Base-by-base conservation (phyloP, 2,888 invertebrate species). In the Lymantria dispar region DNA sequence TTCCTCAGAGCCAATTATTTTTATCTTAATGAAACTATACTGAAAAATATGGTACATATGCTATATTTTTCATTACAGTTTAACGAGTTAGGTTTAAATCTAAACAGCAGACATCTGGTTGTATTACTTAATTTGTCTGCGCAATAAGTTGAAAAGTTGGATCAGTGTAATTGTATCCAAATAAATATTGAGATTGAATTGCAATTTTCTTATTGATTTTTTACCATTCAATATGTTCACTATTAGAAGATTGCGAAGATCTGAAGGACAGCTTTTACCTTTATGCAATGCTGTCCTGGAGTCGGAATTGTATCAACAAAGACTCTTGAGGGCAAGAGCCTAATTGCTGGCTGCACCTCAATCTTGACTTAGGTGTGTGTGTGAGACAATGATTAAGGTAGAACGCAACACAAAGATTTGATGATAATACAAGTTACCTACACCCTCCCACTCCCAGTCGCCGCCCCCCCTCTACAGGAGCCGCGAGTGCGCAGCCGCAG, bases 391-490 rank as follows among this genome's bases (percentile, higher is more conserved):
- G 8, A 10, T 33, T 33, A 33, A 10, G 33, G 33, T 53, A 52
- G 57, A 43, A 59, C 30, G 59, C 60, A 53, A 53, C 43, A 44
- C 40, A 57, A 44, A 61, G 58, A 65, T 61, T 60, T 69, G 65
- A 72, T 76, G 70, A 74, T 76, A 75, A 75, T 75, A 67, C 62
- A 71, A 66, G 68, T 73, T 70, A 75, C 78, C 82, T 70, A 62
- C 64, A 69, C 76, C 76, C 64, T 66, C 13, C 69, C 69, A 66
- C 62, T 74, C 72, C 76, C 75, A 72, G 76, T 74, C 70, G 65
- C 77, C 71, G 33, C 68, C 70, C 74, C 73, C 74, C 74, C 68
- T 78, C 80, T 72, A 67, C 84, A 83, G 84, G 79, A 76, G 80
- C 78, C 71, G 80, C 72, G 71, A 54, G 59, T 58, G 68, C 72